Conservation (phyloP, 2,888 invertebrate genomes). For the Diplazon laetatorius region DNA sequence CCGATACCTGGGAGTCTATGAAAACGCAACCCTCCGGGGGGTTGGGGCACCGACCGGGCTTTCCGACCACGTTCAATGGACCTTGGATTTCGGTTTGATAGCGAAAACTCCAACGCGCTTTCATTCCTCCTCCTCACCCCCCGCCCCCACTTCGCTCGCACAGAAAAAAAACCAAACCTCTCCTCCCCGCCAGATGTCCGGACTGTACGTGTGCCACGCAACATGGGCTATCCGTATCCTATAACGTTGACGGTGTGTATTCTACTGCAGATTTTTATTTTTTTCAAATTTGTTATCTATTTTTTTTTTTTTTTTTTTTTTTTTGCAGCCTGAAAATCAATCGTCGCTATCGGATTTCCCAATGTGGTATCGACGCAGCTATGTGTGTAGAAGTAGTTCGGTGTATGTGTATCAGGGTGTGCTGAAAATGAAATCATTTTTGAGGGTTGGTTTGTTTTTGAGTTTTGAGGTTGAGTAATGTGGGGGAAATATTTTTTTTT, state of each 20-base stretch:
- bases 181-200: conserved; percentile 68
- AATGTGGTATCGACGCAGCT: conserved; percentile 32
- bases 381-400: conserved; percentile 27
- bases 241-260: background rate
- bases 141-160: no score
- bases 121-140: no score
- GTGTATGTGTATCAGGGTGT: conserved; percentile 12
- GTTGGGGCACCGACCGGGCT: conserved; percentile 59
- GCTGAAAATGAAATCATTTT: no score
- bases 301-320: conserved; percentile 41
- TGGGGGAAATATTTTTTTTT: no score
- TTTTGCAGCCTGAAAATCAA: conserved; percentile 62
- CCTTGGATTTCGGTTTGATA: conserved; percentile 74
- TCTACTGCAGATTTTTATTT: background rate
- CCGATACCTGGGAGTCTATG: conserved; percentile 55
- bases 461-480: no score
- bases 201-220: conserved; percentile 51
- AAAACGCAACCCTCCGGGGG: conserved; percentile 57
- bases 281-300: no score
- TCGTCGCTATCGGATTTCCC: conserved; percentile 54
- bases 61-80: conserved; percentile 69
- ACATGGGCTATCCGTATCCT: conserved; percentile 35
- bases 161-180: no score
- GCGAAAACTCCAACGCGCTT: conserved; percentile 69
- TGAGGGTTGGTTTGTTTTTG: no score